Percentiles rank a stretch among this genome's conserved stretches.
Conservation (phyloP, 2,797 vertebrate genomes). For the Bucorvus abyssinicus region DNA sequence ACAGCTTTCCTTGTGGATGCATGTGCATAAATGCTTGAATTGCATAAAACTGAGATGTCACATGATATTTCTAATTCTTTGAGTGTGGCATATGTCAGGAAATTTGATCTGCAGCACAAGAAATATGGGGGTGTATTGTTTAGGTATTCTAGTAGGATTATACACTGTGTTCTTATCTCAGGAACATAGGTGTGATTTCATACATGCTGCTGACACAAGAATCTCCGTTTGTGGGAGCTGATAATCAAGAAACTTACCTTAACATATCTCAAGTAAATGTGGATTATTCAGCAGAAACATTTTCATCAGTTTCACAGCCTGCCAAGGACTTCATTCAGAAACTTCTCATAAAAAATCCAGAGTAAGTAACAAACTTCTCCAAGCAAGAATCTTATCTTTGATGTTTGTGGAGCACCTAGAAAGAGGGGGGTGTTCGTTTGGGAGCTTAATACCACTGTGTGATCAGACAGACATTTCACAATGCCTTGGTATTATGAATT, state of each 20-base stretch:
- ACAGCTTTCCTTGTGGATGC: not conserved
- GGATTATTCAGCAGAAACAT: conserved; percentile 90
- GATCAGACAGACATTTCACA: not conserved
- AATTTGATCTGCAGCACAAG: not conserved
- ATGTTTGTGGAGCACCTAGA: not conserved
- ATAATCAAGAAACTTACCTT: conserved; percentile 95
- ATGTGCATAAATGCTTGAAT: not conserved
- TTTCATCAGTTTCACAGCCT: conserved; percentile 88
- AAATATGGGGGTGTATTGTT: not conserved
- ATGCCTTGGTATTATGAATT: not conserved
- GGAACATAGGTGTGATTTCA: conserved; percentile 93
- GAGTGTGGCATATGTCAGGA: not conserved
- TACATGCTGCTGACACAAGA: conserved; percentile 96
- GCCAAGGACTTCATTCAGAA: conserved; percentile 93
- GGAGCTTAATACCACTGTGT: not conserved
- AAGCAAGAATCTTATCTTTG: not conserved
- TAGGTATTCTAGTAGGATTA: not conserved
- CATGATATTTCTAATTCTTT: not conserved
- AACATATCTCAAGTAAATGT: conserved; percentile 96
- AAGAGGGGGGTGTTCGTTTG: not conserved
- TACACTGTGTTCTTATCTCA: conserved; percentile 58
- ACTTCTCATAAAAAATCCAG: conserved; percentile 90
- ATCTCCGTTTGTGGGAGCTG: conserved; percentile 90
- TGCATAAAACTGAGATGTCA: not conserved
- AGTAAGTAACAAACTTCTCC: conserved; percentile 80